Base-by-base conservation (phyloP, 2,113 vertebrate species). In the Chroicocephalus ridibundus region DNA sequence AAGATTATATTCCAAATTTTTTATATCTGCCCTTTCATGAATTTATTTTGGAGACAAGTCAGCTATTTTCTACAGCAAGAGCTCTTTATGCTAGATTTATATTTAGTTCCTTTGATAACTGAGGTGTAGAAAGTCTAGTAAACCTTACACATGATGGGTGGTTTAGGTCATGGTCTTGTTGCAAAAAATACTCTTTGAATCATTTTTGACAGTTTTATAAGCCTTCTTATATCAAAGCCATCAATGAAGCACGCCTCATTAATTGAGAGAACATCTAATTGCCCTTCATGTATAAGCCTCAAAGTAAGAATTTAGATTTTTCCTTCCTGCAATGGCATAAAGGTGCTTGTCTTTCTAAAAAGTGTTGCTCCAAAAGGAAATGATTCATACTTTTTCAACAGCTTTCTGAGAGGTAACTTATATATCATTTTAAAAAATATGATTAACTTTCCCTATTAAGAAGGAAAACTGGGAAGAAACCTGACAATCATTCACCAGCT, bases 141-240 rank as follows among this genome's bases (percentile, higher is more conserved):
- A 87, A 94, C 62, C 8, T 80, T 86, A 80, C 18, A 78, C 9
- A 77, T 24, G 8, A 90, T 34, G 15, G n/a, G 49, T 77, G 29
- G 15, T 90, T 94, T 88, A 87, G 49, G 87, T 90, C 75, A 86
- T 22, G 38, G 29, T 77, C 86, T 86, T 88, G 29, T 54, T 93
- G 64, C 44, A 86, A 93, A 87, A 93, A 92, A 60, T 46, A 77
- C 20, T 90, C 76, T 77, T 94, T 96, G 90, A 92, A 96, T 96
- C 1, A 81, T 77, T 94, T 82, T 74, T 95, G 87, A 74, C 85
- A 94, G 71, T 58, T 95, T 95, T 96, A 90, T 90, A 93, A 86
- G 40, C 24, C n/a, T 60, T 84, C 51, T 83, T 88, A 66, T 68
- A 90, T 92, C 88, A 88, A 92, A 95, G 68, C 9, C 60, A 80